Percentiles rank a stretch among this genome's conserved stretches.
These are phyloP conservation scores for Macroglossus sobrinus DNA, from an alignment of 2,113 vertebrate species.

Conservation along the genomic window DNA sequence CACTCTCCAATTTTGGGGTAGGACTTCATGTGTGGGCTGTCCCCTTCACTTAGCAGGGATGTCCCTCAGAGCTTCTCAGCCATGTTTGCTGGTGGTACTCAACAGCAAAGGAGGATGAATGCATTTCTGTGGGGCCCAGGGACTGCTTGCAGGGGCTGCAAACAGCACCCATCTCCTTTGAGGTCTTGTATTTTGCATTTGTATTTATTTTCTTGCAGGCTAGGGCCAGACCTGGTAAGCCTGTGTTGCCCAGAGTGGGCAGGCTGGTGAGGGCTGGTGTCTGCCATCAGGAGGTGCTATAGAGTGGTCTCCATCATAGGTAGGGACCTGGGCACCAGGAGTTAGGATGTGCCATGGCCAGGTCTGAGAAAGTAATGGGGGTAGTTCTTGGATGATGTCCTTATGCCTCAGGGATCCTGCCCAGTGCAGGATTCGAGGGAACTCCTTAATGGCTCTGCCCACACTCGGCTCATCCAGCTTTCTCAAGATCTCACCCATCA, in stretches of 20 bases:
- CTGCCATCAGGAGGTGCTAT: too few relatives aligned
- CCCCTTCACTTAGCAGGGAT: background rate
- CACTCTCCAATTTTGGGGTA: rapidly evolving
- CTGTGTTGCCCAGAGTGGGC: background rate
- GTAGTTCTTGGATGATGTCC: background rate
- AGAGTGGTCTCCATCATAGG: background rate
- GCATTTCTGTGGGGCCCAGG: background rate
- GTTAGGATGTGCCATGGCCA: background rate
- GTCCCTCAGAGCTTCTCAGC: background rate
- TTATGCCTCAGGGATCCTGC: background rate
- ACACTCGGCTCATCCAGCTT: rapidly evolving
- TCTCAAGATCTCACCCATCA: background rate
- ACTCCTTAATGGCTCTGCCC: background rate
- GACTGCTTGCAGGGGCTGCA: background rate
- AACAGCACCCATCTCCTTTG: background rate
- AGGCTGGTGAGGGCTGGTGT: background rate
- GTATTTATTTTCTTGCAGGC: background rate
- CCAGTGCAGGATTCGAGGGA: background rate
- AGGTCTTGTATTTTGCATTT: background rate
- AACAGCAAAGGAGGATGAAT: background rate
- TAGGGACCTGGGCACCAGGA: background rate
- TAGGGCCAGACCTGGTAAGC: background rate
- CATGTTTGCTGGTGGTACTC: background rate
- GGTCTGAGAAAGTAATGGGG: background rate
- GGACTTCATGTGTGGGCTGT: background rate